Evolutionary conservation across 30 jellyfish, hydroid and myxozoan species (phyloP).

Genomic region (Hydra vulgaris): DNA sequence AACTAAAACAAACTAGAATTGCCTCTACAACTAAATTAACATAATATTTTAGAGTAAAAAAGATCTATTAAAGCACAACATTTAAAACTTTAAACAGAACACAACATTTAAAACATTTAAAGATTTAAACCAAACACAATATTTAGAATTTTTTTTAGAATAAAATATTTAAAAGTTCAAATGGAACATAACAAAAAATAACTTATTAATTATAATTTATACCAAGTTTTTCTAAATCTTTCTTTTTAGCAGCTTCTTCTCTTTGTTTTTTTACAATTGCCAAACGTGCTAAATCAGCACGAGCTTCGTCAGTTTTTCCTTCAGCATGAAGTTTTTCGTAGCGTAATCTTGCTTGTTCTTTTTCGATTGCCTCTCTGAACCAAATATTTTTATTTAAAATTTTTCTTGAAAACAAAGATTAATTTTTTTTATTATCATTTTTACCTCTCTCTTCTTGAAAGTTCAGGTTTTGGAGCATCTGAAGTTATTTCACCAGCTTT

Average conservation of each 20-base stretch:
- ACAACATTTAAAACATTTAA: no score
- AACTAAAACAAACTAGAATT: no score
- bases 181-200: no score
- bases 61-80: no score
- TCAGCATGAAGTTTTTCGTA: constrained; percentile 91
- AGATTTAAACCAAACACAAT: no score
- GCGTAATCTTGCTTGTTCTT: constrained; percentile 81
- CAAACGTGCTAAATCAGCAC: constrained; percentile 87
- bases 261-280: constrained; percentile 85
- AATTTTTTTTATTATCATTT: not conserved
- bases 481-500: constrained; percentile 73
- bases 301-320: constrained; percentile 97
- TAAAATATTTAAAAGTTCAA: no score
- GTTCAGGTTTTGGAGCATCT: constrained; percentile 75
- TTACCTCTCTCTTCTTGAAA: constrained; percentile 89
- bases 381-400: not conserved
- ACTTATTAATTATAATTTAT: not conserved
- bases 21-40: no score
- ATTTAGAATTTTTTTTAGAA: no score
- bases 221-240: constrained; percentile 80
- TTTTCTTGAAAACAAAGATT: no score
- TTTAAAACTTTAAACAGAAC: no score
- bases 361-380: constrained; percentile 91
- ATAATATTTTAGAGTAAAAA: no score
- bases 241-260: constrained; percentile 92